Conservation (phyloP, 2,113 vertebrate species). For the Stigmatopora nigra region DNA sequence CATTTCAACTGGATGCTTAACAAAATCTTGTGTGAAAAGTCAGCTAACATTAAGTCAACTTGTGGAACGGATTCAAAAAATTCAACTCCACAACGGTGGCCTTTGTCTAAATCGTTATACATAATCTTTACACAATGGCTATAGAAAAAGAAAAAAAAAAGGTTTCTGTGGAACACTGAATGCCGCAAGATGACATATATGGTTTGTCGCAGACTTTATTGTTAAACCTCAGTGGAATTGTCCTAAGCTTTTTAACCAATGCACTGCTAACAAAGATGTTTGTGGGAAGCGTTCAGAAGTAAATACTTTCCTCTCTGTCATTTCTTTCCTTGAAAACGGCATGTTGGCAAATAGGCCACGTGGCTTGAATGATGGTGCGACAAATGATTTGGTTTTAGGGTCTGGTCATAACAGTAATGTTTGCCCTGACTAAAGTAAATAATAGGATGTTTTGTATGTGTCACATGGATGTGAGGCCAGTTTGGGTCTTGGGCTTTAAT, state of each 20-base stretch:
- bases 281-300: constrained; percentile 37
- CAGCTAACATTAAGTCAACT: constrained; percentile 43
- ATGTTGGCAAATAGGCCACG: constrained; percentile 12
- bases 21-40: constrained; percentile 43
- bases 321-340: constrained; percentile 10
- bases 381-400: constrained; percentile 14
- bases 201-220: constrained; percentile 49
- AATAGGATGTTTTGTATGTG: constrained; percentile 6
- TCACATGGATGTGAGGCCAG: background rate
- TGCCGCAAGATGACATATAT: constrained; percentile 50
- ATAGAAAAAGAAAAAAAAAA: constrained; percentile 42
- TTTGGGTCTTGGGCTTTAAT: constrained; percentile 9
- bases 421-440: constrained; percentile 5
- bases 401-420: constrained; percentile 8
- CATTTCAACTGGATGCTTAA: constrained; percentile 39
- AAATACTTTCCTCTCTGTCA: constrained; percentile 24
- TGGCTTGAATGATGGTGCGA: background rate
- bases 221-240: constrained; percentile 48
- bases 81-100: constrained; percentile 43
- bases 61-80: constrained; percentile 36
- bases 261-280: constrained; percentile 27
- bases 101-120: constrained; percentile 39
- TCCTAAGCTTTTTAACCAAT: constrained; percentile 19
- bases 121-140: constrained; percentile 39
- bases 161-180: constrained; percentile 32